Base-by-base conservation (phyloP, 2,888 invertebrate genomes). In the Osmoderma eremita region DNA sequence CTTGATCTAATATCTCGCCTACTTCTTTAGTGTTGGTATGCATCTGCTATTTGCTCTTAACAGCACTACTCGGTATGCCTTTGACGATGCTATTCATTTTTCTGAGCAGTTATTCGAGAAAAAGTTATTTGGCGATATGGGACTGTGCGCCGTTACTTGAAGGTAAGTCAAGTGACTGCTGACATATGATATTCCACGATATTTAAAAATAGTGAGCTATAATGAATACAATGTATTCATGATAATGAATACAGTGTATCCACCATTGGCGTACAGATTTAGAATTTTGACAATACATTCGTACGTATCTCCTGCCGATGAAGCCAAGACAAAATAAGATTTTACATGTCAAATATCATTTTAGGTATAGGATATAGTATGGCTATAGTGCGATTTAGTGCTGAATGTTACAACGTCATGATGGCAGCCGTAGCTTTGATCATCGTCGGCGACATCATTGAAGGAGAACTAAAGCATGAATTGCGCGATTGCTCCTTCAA, bases 41-140 rank as follows among this genome's bases (percentile, higher is more conserved):
- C 22, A n/a, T 45, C 4, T 30, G 24, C 2, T 63, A 67, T 20
- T 13, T 63, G 5, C 5, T 67, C 13, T 42, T 67, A 38, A 67
- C 63, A 20, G 63, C 50, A 18, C 12, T 63, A 1, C 39, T 67
- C 12, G 61, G 54, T 12, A 67, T 67, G 67, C 67, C 67, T 10
- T 15, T 67, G 3, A 53, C 41, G 1, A 63, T 67, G 67, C 45
- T 67, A n/a, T 63, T 67, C 13, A 49, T 53, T 4, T 67, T 67
- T 15, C 17, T 67, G 45, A 63, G 67, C 6, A 67, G 67, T 54
- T 67, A 67, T 48, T 62, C 62, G 20, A 63, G 54, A 39, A 67
- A 67, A 22, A 63, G 63, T 63, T 67, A 63, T 39, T 13, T 67
- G 15, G 53, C 18, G 12, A 42, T 67, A 22, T 67, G 61, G 42